Evolutionary conservation across 92 coral and sea anemone genomes (phyloP), one percentile per base, ranked within the genome.

Genomic region (Diadumene lineata): DNA sequence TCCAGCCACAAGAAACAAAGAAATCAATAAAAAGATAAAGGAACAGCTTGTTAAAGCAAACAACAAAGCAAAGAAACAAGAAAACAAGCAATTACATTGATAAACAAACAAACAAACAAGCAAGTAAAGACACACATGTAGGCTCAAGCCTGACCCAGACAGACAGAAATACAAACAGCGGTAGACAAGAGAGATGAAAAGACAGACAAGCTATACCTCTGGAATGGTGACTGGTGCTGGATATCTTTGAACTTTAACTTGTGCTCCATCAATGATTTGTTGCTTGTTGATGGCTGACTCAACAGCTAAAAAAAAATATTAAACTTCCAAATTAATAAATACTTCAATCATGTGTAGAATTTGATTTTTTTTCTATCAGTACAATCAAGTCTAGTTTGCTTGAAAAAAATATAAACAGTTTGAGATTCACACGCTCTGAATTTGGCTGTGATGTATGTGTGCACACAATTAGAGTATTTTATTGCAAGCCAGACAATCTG

Each of bases 221-320:
- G 75, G 75, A 11, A 51, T 70, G 6, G 2, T 50, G 16, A 34
- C 46, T 29, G 50, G 63, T 10, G 31, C 48, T 17, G 75, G 75
- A 53, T 70, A 70, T 24, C 64, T 58, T 50, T 70, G 75, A 44
- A 70, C 75, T 1, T 34, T 51, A 48, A 70, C 28, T 2, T 50
- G 28, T 0, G 18, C 16, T 29, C 11, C 63, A 0, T 21, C 24
- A 27, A 70, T 10, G 13, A 1, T 50, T 1, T 53, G 75, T 0
- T 8, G 46, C 51, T 38, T 30, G 8, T 21, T 25, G 31, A 70
- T 70, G 43, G 75, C 75, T 22, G 26, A 51, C 55, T 53, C 75
- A 11, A 70, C 75, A 19, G 30, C 75, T 70, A 33, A 26, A 50
- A 29, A 15, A 29, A 70, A 38, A 38, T 13, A 38, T 4, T 38